Base-by-base conservation (phyloP, 2,797 vertebrate species). In the Petrocephalus sullivani region DNA sequence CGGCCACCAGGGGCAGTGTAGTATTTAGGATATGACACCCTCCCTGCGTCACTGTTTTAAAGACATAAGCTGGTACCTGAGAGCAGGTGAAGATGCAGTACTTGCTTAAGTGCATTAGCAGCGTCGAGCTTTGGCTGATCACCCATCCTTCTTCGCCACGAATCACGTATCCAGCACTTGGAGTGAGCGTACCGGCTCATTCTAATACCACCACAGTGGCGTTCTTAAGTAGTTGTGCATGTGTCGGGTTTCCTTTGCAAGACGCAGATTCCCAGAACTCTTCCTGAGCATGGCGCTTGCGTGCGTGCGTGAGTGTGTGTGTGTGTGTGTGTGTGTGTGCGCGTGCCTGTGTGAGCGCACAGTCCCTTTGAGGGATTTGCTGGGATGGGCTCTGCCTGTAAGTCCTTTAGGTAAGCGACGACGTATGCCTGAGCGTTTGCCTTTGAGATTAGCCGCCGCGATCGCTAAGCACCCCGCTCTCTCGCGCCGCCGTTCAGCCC, bases 291-390 rank as follows among this genome's bases (percentile, higher is more conserved):
- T 3, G 8, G 16, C 21, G 28, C 10, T 53, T 88, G 37, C 57
- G 37, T 87, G 64, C 71, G 86, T 87, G 49, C 54, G 61, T 75
- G 49, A 37, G 49, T 87, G 49, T n/a, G 49, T 75, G 61, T 75
- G 49, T 56, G 49, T 87, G 49, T n/a, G 64, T 87, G 23, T 23
- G 4, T 82, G 1, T 23, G 28, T 83, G 75, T 51, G 75, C 60
- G 64, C 33, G 10, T 8, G 5, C 1, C 10, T 19, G 67, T 33
- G 61, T 67, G 61, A 33, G 9, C 61, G 12, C 61, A 12, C 61
- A 23, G 61, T 5, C 64, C 21, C 81, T 83, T 83, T 83, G 49
- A 83, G 41, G 41, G 41, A 49, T 41, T 81, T 81, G 64, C 46
- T 81, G 4, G 37, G 46, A 53, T 83, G 81, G 71, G 71, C 71